A percentile compares a stretch with the other conserved stretches of the same genome.
phyloP scores from a whole-genome alignment of 2,797 vertebrate species.

The Artibeus jamaicensis region DNA sequence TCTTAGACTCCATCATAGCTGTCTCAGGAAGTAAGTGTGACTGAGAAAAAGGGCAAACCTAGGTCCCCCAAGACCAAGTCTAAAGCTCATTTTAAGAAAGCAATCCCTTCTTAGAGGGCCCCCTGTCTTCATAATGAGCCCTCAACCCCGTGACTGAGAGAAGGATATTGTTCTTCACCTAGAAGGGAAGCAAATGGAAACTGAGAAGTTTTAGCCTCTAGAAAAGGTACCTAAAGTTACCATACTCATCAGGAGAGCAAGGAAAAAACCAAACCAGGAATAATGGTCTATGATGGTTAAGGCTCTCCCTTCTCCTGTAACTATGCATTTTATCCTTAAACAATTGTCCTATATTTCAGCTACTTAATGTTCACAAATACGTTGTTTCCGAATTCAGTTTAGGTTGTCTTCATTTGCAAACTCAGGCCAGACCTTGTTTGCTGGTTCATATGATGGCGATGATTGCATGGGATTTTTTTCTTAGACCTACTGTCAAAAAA shows the following conservation, averaged over 20 bases:
- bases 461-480: not conserved
- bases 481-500: not conserved
- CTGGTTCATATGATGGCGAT: not conserved
- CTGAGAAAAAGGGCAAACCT: not conserved
- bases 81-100: not conserved
- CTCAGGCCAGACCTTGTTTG: not conserved
- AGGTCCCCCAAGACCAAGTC: not conserved
- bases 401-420: constrained; percentile 17
- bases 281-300: not conserved
- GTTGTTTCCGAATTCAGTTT: not conserved
- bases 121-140: not conserved
- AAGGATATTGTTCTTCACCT: not conserved
- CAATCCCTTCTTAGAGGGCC: not conserved
- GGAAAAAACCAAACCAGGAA: not conserved
- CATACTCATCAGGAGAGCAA: not conserved
- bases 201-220: not conserved
- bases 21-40: not conserved
- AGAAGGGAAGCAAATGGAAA: not conserved
- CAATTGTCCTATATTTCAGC: not conserved
- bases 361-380: constrained; percentile 3
- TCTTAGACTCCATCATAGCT: not conserved
- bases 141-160: not conserved
- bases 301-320: not conserved
- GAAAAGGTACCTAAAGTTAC: not conserved
- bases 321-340: not conserved